Evolutionary conservation across 2,113 vertebrate species (phyloP).

Genomic region (Arvicanthis niloticus): DNA sequence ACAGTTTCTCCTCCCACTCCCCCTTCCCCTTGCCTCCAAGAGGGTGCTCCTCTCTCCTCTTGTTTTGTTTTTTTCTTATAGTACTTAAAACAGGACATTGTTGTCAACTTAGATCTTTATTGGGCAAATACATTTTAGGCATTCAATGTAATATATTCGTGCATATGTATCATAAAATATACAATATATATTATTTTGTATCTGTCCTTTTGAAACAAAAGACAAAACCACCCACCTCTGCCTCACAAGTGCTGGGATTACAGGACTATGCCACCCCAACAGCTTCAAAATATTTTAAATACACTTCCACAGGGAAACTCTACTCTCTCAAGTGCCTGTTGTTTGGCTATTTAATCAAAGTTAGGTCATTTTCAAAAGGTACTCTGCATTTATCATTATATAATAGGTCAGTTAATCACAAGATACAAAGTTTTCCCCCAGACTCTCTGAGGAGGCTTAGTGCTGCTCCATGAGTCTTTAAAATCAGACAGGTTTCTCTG

Average conservation of each 20-base stretch:
- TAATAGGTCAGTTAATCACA: neutral
- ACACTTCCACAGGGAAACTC: neutral
- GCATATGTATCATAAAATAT: neutral
- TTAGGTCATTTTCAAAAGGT: neutral
- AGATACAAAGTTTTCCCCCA: neutral
- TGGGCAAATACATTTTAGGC: neutral
- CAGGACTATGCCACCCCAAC: neutral
- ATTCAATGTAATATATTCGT: neutral
- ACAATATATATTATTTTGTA: neutral
- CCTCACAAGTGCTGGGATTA: neutral
- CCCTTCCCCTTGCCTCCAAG: too few relatives aligned
- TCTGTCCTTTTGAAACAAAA: neutral
- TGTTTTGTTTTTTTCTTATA: neutral
- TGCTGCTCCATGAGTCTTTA: neutral
- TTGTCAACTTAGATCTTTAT: neutral
- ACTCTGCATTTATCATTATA: neutral
- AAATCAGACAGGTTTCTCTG: neutral
- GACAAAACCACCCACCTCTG: neutral
- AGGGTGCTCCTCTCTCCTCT: too few relatives aligned
- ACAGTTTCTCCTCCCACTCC: too few relatives aligned
- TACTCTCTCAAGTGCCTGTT: neutral
- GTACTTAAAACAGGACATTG: neutral
- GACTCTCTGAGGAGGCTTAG: neutral
- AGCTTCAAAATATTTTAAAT: neutral
- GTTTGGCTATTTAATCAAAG: neutral